Evolutionary conservation across 2,797 vertebrate genomes (phyloP).

Genomic region (Clamator glandarius): DNA sequence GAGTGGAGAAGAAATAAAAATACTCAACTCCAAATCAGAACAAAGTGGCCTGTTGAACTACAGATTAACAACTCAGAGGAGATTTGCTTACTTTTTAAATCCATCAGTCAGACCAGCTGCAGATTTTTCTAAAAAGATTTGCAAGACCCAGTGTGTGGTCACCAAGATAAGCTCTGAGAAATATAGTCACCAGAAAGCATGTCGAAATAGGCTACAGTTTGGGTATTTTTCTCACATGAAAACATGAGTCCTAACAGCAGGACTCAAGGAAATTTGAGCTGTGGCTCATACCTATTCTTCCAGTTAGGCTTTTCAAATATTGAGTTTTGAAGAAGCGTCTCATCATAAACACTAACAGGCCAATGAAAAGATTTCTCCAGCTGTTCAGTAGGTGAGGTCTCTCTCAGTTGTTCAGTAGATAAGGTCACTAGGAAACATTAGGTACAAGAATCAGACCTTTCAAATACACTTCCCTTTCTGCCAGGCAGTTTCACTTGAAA

Average conservation of each 20-base stretch:
- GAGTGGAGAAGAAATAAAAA: background rate
- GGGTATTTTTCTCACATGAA: background rate
- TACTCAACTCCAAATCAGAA: background rate
- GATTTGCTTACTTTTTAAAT: background rate
- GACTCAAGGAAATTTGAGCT: background rate
- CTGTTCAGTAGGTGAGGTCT: too few species aligned
- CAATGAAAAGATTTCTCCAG: background rate
- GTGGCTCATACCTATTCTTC: background rate
- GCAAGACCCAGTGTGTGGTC: background rate
- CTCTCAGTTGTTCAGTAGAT: background rate
- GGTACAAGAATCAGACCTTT: background rate
- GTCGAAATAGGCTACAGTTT: background rate
- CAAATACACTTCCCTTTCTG: background rate
- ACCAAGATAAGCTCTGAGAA: background rate
- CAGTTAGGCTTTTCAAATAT: background rate
- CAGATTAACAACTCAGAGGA: background rate
- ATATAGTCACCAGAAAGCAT: background rate
- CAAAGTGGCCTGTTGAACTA: background rate
- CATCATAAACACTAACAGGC: background rate
- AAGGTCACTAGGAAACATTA: background rate
- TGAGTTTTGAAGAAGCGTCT: background rate
- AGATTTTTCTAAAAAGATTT: background rate
- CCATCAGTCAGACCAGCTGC: background rate
- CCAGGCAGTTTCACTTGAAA: background rate
- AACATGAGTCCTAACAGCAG: background rate